phyloP scores from a whole-genome alignment of 2,888 invertebrate species.

The Drosophila parthenogenetica region DNA sequence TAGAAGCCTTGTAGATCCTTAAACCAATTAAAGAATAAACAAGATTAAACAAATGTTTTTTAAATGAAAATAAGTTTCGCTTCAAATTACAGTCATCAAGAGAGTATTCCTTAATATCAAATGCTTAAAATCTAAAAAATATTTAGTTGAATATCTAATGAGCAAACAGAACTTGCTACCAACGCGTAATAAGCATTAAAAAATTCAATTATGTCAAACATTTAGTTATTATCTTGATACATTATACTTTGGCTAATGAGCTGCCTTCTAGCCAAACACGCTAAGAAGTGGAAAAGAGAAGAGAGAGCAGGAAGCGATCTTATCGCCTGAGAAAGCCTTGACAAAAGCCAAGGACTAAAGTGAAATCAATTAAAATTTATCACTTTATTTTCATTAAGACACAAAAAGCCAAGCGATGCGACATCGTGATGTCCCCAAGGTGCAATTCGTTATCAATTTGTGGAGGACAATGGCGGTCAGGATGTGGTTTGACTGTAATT shows the following conservation, averaged over 20 bases:
- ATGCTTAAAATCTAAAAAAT: neutral
- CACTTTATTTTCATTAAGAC: slow-evolving; percentile 72
- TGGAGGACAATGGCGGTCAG: slow-evolving; percentile 74
- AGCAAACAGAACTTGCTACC: slow-evolving; percentile 1
- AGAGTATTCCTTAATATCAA: neutral
- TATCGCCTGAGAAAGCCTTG: slow-evolving; percentile 42
- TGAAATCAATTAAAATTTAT: slow-evolving; percentile 80
- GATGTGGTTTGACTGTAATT: slow-evolving; percentile 77
- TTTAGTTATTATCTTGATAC: slow-evolving; percentile 68
- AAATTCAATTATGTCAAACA: slow-evolving; percentile 76
- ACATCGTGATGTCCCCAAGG: slow-evolving; percentile 64
- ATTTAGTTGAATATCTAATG: slow-evolving; percentile 16
- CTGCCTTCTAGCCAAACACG: slow-evolving; percentile 27
- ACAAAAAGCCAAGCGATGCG: slow-evolving; percentile 23
- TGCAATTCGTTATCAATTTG: slow-evolving; percentile 78
- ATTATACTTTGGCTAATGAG: slow-evolving; percentile 71
- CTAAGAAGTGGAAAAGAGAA: neutral
- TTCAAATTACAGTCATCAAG: too few species aligned
- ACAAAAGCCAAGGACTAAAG: slow-evolving; percentile 46
- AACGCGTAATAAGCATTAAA: slow-evolving; percentile 40
- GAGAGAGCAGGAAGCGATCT: slow-evolving; percentile 27
- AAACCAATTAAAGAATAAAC: too few species aligned
- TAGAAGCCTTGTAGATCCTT: too few species aligned
- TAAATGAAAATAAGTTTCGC: too few species aligned
- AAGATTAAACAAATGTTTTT: neutral